Percentiles rank a stretch among this genome's conserved stretches.
Evolutionary conservation across 2,888 invertebrate species (phyloP).

Genomic region (Pelosia muscerda): DNA sequence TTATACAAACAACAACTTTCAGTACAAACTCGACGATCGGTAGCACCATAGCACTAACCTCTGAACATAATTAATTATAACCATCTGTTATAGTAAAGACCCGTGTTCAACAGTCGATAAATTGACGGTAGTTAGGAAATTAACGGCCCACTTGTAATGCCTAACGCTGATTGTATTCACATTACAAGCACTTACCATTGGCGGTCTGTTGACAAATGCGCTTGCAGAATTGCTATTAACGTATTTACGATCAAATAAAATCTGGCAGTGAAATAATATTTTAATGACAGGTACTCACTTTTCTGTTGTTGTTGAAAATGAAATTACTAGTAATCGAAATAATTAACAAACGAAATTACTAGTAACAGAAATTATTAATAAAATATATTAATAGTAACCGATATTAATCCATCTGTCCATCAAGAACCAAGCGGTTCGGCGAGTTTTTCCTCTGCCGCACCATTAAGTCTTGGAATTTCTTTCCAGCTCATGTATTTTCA

Average conservation of each 20-base stretch:
- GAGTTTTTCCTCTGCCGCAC: too few relatives aligned
- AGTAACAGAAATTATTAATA: too few relatives aligned
- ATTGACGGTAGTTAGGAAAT: conserved; percentile 16
- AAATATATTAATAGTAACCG: too few relatives aligned
- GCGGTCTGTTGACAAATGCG: conserved; percentile 10
- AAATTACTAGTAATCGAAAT: too few relatives aligned
- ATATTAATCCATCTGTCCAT: too few relatives aligned
- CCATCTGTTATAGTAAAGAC: conserved; percentile 7
- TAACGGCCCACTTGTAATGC: conserved; percentile 18
- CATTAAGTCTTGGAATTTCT: too few relatives aligned
- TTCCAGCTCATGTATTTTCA: too few relatives aligned
- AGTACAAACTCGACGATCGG: background rate
- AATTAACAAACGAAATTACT: too few relatives aligned
- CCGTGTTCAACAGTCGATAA: conserved; percentile 20
- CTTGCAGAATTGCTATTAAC: conserved; percentile 3
- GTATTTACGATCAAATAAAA: background rate
- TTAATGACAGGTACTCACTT: too few relatives aligned
- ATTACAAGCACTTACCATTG: conserved; percentile 17
- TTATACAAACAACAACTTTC: background rate
- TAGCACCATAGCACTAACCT: background rate
- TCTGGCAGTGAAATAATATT: background rate
- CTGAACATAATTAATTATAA: conserved; percentile 12
- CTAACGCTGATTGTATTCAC: conserved; percentile 21
- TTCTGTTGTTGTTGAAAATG: too few relatives aligned
- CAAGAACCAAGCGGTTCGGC: too few relatives aligned